Evolutionary conservation across 2,888 invertebrate genomes (phyloP), one percentile per base, ranked within the genome.

Genomic region (Tenthredo distinguenda): DNA sequence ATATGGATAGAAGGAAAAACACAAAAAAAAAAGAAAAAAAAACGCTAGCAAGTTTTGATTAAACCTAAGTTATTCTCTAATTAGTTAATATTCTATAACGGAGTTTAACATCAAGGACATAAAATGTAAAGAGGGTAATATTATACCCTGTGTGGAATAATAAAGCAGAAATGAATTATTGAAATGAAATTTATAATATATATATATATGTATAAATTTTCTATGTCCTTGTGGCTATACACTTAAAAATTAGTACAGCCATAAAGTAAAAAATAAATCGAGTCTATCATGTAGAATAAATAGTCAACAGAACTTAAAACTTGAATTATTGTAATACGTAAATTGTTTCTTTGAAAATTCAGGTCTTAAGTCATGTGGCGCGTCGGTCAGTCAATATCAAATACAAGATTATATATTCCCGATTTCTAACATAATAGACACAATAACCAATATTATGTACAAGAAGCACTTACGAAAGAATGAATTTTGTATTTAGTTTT

Each of bases 231-330:
- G 81, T 62, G 50, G 50, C 68, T 50, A 37, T 37, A n/a, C 21
- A 71, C 50, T 47, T 83, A 83, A 47, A 83, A 83, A 65, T 83
- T 65, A 83, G 31, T 83, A 50, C 71, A 83, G 68, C 83, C 71
- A 71, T 55, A 18, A 40, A 55, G 31, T 83, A 71, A 47, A 83
- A 68, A 31, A 18, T 37, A 3, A 47, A 83, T 68, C 83, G 71
- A 65, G 83, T 83, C 83, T 50, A 83, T 83, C 21, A 68, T 68
- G 50, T 83, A 68, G 83, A 47, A 71, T 74, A 26, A 43, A 74
- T 65, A 68, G 43, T 71, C 21, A 68, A n/a, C 37, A 10, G 68
- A 68, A 31, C 83, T 68, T 71, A 71, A 83, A 83, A 83, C 83
- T 68, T 83, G 68, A 83, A 83, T 83, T 50, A 50, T 31, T 83